phyloP scores from a whole-genome alignment of 2,113 vertebrate species.

The Elephas maximus region DNA sequence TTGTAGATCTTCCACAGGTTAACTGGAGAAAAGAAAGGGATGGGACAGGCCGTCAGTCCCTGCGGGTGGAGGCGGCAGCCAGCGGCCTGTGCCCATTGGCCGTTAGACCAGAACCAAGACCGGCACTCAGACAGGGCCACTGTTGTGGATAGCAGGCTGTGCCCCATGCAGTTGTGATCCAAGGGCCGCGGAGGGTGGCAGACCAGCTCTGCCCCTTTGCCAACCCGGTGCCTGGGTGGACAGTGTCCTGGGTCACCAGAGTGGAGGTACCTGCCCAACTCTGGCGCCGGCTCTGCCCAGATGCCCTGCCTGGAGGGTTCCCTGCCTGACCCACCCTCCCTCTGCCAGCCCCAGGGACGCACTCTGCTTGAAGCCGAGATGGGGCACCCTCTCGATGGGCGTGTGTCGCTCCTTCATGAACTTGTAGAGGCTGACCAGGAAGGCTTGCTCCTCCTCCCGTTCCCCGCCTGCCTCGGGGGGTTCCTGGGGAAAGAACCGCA shows the following conservation, averaged over 20 bases:
- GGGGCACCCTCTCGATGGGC: slow-evolving; percentile 97
- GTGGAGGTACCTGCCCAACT: not conserved
- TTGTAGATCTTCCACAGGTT: slow-evolving; percentile 98
- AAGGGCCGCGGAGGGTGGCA: not conserved
- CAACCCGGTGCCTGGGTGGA: not conserved
- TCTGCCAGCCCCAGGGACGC: slow-evolving; percentile 78
- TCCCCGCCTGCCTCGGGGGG: slow-evolving; percentile 77
- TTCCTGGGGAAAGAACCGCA: slow-evolving; percentile 76
- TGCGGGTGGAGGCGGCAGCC: not conserved
- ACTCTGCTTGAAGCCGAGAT: slow-evolving; percentile 99
- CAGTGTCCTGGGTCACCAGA: not conserved
- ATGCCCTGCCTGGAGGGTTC: not conserved
- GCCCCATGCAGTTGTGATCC: not conserved
- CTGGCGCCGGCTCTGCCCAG: not conserved
- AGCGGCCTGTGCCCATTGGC: not conserved
- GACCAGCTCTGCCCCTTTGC: not conserved
- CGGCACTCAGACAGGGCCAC: not conserved
- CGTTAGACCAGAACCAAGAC: not conserved
- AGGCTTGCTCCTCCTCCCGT: slow-evolving; percentile 93
- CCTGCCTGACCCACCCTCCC: slow-evolving; percentile 40
- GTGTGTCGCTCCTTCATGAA: slow-evolving; percentile 96
- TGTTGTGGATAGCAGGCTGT: not conserved
- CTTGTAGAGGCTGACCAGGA: slow-evolving; percentile 93
- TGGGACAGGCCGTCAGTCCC: not conserved
- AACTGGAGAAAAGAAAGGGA: slow-evolving; percentile 88